phyloP scores from a whole-genome alignment of 2,888 invertebrate genomes.

The Piscicola geometra region DNA sequence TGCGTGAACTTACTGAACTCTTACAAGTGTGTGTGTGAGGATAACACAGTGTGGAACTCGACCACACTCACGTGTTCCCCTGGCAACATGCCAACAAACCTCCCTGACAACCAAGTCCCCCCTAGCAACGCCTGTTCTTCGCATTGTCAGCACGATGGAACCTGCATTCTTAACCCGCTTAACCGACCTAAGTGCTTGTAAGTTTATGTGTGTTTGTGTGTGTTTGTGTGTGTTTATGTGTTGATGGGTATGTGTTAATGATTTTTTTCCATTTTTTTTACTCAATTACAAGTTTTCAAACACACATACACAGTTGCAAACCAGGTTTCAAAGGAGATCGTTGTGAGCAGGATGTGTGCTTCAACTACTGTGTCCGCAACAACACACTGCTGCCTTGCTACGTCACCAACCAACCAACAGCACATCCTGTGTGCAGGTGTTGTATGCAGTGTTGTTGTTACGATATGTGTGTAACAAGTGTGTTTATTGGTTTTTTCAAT shows the following conservation, averaged over 20 bases:
- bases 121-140: constrained; percentile 14
- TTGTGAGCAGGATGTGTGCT: constrained; percentile 37
- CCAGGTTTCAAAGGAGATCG: constrained; percentile 31
- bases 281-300: too few relatives aligned
- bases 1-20: constrained; percentile 56
- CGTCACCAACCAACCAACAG: neutral
- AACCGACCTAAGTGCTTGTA: constrained; percentile 62
- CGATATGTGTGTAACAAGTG: neutral
- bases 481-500: constrained; percentile 9
- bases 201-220: constrained; percentile 14
- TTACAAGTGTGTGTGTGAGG: constrained; percentile 53
- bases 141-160: constrained; percentile 60
- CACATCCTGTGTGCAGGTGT: constrained; percentile 19
- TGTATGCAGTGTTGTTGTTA: too few relatives aligned
- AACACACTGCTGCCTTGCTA: constrained; percentile 23
- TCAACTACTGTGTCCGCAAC: constrained; percentile 23
- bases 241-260: neutral
- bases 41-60: constrained; percentile 47
- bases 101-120: constrained; percentile 1
- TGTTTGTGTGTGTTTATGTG: neutral
- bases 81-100: constrained; percentile 27
- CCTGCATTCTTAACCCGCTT: constrained; percentile 60
- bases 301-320: constrained; percentile 30
- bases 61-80: constrained; percentile 39
- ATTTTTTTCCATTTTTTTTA: neutral